phyloP scores from a whole-genome alignment of 1,140 invertebrate genomes.

The Rhizoglyphus robini region DNA sequence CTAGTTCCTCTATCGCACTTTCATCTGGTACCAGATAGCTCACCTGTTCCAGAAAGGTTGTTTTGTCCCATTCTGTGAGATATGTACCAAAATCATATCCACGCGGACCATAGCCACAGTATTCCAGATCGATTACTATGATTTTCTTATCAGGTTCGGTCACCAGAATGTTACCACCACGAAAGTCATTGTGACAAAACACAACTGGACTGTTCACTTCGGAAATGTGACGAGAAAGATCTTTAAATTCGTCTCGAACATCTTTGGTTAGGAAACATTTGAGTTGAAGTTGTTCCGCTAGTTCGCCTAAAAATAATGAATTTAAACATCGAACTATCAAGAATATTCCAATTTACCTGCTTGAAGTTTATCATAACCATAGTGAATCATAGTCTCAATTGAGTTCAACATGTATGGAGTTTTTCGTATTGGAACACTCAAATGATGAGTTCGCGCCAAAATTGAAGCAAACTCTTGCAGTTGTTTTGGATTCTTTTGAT shows the following conservation, averaged over 20 bases:
- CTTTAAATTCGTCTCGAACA: not conserved
- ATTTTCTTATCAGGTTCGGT: not conserved
- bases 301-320: no score
- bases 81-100: not conserved
- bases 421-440: not conserved
- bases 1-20: not conserved
- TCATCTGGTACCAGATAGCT: not conserved
- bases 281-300: not conserved
- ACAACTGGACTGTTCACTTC: not conserved
- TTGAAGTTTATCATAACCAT: not conserved
- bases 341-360: not conserved
- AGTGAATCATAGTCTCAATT: not conserved
- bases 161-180: not conserved
- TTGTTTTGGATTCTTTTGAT: not conserved
- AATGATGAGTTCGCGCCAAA: not conserved
- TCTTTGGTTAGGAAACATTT: not conserved
- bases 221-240: not conserved
- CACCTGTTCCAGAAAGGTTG: not conserved
- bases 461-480: not conserved
- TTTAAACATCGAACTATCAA: no score
- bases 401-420: not conserved
- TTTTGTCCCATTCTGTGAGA: not conserved
- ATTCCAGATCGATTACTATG: not conserved
- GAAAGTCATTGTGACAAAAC: not conserved
- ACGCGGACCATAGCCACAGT: not conserved